Evolutionary conservation across 2,888 invertebrate genomes (phyloP), one percentile per base, ranked within the genome.

Genomic region (Embidobia sp.): DNA sequence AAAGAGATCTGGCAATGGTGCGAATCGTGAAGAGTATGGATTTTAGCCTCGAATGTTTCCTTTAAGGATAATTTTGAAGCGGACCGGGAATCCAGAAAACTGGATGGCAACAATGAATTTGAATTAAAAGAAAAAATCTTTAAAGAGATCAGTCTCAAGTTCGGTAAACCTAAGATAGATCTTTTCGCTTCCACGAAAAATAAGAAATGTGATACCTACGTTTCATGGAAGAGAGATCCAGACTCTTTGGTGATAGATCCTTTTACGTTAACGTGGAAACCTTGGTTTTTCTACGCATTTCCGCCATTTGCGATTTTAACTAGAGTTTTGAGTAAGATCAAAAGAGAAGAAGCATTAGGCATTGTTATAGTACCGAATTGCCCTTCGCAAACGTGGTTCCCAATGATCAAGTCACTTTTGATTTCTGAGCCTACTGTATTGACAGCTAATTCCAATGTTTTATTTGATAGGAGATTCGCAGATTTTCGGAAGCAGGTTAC

Each of bases 191-290:
- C 64, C 0, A 33, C 67, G 13, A 5, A 59, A 8, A 78, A 78
- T 49, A 35, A 33, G 10, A 74, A 79, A 18, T 77, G 77, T 22
- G 3, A 48, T 4, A 53, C 29, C 27, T 79, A 57, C 13, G 44
- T 77, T n/a, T 75, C 73, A 0, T 79, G 77, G 77, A 42, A 31
- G 19, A 63, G 57, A 29, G 77, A 77, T 35, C 79, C 75, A 6
- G 57, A 53, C 10, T 59, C 77, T 4, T 7, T 73, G 1, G 49
- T 66, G 5, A 33, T 77, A 0, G 77, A 79, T 40, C 76, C 75
- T 0, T 75, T 77, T 18, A 79, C 77, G 0, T 33, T 79, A 1
- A 13, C 22, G 0, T 76, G 76, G 72, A 46, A 48, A 15, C 2
- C 31, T 7, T 44, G 19, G 11, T 74, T 64, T 22, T 80, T 74